Conservation (phyloP, 2,888 invertebrate genomes). For the Drosophila niveifrons region DNA sequence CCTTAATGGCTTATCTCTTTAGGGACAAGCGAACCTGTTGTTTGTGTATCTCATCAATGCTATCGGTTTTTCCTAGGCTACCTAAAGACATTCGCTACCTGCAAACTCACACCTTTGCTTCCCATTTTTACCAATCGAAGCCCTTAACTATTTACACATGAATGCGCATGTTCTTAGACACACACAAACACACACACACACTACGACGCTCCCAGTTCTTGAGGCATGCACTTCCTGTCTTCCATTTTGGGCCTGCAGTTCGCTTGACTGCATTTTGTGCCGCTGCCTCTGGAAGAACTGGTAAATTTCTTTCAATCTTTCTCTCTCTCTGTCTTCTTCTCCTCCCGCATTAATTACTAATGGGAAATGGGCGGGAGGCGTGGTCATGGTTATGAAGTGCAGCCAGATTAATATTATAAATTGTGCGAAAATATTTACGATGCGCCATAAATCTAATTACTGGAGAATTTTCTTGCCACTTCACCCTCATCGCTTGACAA, state of each 20-base stretch:
- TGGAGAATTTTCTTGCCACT: not conserved
- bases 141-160: slow-evolving; percentile 75
- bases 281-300: slow-evolving; percentile 19
- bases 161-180: slow-evolving; percentile 69
- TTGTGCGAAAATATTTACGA: slow-evolving; percentile 76
- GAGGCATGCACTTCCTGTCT: slow-evolving; percentile 67
- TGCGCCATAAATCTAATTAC: slow-evolving; percentile 52
- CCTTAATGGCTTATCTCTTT: slow-evolving; percentile 46
- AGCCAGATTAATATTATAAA: slow-evolving; percentile 68
- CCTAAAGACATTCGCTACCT: slow-evolving; percentile 53
- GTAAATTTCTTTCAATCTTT: not conserved
- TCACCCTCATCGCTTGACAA: slow-evolving; percentile 12
- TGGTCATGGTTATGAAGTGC: slow-evolving; percentile 35
- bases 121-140: slow-evolving; percentile 34
- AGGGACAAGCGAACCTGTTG: slow-evolving; percentile 39
- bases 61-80: slow-evolving; percentile 47
- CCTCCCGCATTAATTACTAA: slow-evolving; percentile 52
- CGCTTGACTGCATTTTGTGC: slow-evolving; percentile 67
- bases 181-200: slow-evolving; percentile 22
- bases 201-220: slow-evolving; percentile 21
- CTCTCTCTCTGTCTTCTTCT: not conserved
- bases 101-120: slow-evolving; percentile 46
- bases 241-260: slow-evolving; percentile 61
- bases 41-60: slow-evolving; percentile 37
- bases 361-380: slow-evolving; percentile 16